Base-by-base conservation (phyloP, 2,888 invertebrate genomes). In the Chymomyza caudatula region DNA sequence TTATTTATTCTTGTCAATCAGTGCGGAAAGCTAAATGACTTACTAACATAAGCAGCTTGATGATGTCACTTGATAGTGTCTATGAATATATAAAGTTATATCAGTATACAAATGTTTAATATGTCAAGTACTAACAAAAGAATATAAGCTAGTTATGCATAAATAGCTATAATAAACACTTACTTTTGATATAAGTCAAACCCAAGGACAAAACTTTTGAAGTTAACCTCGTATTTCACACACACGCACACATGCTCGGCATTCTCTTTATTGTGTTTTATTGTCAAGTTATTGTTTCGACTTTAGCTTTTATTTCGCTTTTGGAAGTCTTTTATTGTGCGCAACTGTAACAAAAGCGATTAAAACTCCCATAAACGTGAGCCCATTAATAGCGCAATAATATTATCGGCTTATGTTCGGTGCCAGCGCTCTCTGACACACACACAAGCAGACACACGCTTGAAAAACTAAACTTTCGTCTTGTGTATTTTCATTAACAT, bases 401-500 rank as follows among this genome's bases (percentile, higher is more conserved):
- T 78, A 86, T 87, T 85, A 87, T 85, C 83, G 73, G 83, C 78
- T 87, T 82, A 78, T 73, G 77, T 81, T 86, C 81, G 70, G 86
- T 86, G 84, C 76, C 73, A 49, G 29, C 49, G 11, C 20, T 17
- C 37, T 44, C 15, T 1, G 4, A 60, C 57, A 55, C 58, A 61
- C 63, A 67, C 43, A 55, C 49, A 60, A 58, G 44, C 51, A 55
- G 5, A 37, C 47, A 58, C 49, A 63, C 58, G 25, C 60, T 58
- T 44, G 44, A 43, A 44, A 52, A 79, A 78, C 76, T 74, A 81
- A 82, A 82, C 85, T 84, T 82, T 84, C 29, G 85, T 86, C 82
- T 84, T 68, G 84, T 86, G 77, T 76, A 85, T 86, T 86, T 87
- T 87, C 86, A 85, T 87, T 87, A 87, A 83, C 83, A 86, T 87